phyloP scores from a whole-genome alignment of 2,113 vertebrate species.

The Siniperca chuatsi region DNA sequence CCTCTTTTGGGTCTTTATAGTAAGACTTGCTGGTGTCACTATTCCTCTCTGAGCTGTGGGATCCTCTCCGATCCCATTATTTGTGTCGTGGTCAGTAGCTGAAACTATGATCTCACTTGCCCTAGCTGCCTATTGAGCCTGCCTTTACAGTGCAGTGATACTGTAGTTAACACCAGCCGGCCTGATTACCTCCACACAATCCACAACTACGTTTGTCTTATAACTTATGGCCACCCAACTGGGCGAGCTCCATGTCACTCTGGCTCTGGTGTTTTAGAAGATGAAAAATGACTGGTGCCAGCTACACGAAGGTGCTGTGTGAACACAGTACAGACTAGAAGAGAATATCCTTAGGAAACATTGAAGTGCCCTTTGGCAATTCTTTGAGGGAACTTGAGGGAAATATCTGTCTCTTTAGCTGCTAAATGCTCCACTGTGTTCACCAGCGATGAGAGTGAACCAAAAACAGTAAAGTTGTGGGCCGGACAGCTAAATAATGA shows the following conservation, averaged over 20 bases:
- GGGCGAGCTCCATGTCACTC: neutral
- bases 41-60: conserved; percentile 54
- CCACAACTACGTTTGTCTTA: neutral
- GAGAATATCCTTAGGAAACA: neutral
- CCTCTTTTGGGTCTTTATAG: conserved; percentile 22
- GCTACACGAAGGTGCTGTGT: neutral
- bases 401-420: neutral
- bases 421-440: neutral
- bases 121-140: conserved; percentile 10
- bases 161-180: neutral
- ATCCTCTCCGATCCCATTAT: conserved; percentile 76
- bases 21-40: conserved; percentile 51
- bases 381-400: neutral
- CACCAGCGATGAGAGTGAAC: neutral
- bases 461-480: neutral
- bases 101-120: conserved; percentile 63
- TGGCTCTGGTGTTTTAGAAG: neutral
- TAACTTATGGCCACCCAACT: neutral
- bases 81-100: conserved; percentile 49
- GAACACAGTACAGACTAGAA: neutral
- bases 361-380: neutral
- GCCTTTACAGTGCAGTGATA: conserved; percentile 26
- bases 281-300: neutral
- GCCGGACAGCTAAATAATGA: neutral
- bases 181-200: conserved; percentile 15